Evolutionary conservation across 2,797 vertebrate genomes (phyloP).

Genomic region (Hippopotamyrus pictus): DNA sequence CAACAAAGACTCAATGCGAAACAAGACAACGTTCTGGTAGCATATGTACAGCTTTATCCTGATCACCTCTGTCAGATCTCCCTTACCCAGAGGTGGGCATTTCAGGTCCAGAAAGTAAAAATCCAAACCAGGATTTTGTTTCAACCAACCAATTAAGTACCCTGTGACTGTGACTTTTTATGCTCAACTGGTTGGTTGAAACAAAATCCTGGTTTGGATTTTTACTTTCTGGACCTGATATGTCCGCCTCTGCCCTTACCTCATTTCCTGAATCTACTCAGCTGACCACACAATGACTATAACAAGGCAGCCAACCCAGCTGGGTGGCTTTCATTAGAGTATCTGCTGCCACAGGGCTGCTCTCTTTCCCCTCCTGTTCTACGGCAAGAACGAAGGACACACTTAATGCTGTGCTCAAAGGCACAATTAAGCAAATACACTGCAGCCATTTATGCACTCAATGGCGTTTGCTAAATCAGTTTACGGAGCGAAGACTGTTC

Average conservation of each 20-base stretch:
- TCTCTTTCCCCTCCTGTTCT: neutral
- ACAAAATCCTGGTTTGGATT: no score
- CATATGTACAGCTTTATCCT: neutral
- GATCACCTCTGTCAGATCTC: neutral
- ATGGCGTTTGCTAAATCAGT: constrained; percentile 42
- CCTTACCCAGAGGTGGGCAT: no score
- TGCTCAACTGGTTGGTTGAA: no score
- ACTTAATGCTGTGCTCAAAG: neutral
- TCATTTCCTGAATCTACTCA: neutral
- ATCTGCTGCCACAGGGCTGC: neutral
- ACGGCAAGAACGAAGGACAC: neutral
- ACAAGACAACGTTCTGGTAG: neutral
- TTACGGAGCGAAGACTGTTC: constrained; percentile 30
- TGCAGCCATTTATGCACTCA: neutral
- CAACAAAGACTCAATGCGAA: neutral
- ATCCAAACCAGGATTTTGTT: no score
- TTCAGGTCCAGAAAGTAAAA: no score
- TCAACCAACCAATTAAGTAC: no score
- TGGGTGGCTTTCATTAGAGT: neutral
- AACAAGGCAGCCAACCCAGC: neutral
- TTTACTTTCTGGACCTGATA: no score
- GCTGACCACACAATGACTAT: neutral
- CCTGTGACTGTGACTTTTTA: no score
- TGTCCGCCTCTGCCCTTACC: no score
- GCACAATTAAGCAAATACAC: neutral